Evolutionary conservation across 1,140 invertebrate species (phyloP), one percentile per base, ranked within the genome.

Genomic region (Dolichoris vasculosae): DNA sequence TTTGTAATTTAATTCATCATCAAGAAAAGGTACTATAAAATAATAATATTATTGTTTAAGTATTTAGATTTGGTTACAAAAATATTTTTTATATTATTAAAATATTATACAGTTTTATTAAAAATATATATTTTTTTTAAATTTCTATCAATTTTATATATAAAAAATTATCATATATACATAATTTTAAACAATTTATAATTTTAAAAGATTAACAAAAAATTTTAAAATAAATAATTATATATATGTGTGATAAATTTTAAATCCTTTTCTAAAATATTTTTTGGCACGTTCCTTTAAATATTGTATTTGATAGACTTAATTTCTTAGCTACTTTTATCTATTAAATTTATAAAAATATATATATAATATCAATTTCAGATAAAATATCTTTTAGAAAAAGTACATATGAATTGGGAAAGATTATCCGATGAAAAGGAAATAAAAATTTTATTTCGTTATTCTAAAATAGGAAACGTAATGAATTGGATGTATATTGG

Each of bases 351-450:
- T n/a, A n/a, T n/a, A n/a, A n/a, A n/a, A 76, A 46, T 76, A 78
- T 4, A 78, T 32, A 38, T 59, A 1, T 38, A 9, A 38, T 17
- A 9, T 0, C 40, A 3, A 67, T 67, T 67, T 15, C 40, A 80
- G 78, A 48, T 80, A 30, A 80, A 67, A 46, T 30, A 46, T 8
- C 55, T 80, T 9, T 11, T 80, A 32, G 38, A 67, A 30, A 80
- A 80, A 32, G 48, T 80, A 40, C 4, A 63, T 23, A 67, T 30
- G 17, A 43, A 80, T 30, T 80, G 78, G 78, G 15, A 64, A 46
- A 80, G 6, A 30, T 64, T 80, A 80, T 80, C 78, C 17, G 59
- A 80, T 38, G 32, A 67, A 80, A 46, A 40, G 15, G 78, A 80
- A 67, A 26, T 32, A 67, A n/a, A 67, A 80, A 80, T 80, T 46